Evolutionary conservation across 2,113 vertebrate genomes (phyloP).

Genomic region (Athene noctua): DNA sequence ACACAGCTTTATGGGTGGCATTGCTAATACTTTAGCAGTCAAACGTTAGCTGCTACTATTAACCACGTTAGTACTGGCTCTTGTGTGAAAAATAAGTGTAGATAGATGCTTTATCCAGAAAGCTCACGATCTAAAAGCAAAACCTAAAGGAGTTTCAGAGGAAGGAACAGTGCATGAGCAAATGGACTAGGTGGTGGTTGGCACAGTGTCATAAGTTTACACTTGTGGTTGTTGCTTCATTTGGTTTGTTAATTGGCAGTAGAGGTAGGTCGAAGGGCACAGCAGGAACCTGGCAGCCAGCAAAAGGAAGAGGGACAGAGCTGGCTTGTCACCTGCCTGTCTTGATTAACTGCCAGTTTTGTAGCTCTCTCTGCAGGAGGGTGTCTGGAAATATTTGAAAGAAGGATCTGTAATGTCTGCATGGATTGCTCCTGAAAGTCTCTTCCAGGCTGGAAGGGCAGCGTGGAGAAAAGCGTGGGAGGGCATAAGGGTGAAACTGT

Average conservation of each 20-base stretch:
- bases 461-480: not conserved
- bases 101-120: not conserved
- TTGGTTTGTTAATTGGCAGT: constrained; percentile 31
- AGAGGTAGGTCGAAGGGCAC: not conserved
- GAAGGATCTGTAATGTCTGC: not conserved
- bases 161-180: not conserved
- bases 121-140: not conserved
- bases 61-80: not conserved
- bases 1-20: constrained; percentile 38
- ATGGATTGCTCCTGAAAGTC: not conserved
- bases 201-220: not conserved
- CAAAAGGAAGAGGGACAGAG: not conserved
- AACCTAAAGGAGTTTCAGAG: not conserved
- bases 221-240: not conserved
- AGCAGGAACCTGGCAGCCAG: constrained; percentile 22
- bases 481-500: not conserved
- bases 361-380: not conserved
- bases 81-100: not conserved
- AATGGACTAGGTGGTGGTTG: not conserved
- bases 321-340: not conserved
- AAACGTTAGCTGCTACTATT: constrained; percentile 28
- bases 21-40: not conserved
- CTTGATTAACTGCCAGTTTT: not conserved
- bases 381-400: not conserved
- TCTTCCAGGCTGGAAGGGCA: not conserved